Percentiles rank a stretch among this genome's conserved stretches.
Conservation (phyloP, 2,888 invertebrate genomes). For the Hemicrepidius hirtus region DNA sequence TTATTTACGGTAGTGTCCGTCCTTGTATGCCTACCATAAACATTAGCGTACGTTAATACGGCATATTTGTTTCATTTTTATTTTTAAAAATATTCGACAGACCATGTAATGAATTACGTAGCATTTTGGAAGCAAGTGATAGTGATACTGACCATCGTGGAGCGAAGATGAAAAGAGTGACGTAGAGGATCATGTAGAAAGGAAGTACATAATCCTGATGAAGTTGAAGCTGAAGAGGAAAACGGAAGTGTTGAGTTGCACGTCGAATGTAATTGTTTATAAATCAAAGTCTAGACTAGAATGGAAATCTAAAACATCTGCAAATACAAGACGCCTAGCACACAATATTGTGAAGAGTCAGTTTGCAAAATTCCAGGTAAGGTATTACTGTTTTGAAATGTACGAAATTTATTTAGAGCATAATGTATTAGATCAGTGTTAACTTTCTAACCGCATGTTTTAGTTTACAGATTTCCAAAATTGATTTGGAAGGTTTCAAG, state of each 20-base stretch:
- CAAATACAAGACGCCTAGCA: conserved; percentile 20
- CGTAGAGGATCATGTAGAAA: conserved; percentile 20
- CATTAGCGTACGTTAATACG: not conserved
- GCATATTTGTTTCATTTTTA: not conserved
- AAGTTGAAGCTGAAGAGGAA: conserved; percentile 17
- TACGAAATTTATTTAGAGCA: too few relatives aligned
- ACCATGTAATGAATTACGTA: conserved; percentile 11
- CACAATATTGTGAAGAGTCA: conserved; percentile 21
- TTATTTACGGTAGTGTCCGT: not conserved
- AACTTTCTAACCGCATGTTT: too few relatives aligned
- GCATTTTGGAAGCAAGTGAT: conserved; percentile 23
- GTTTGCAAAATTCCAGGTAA: conserved; percentile 16
- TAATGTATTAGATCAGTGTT: too few relatives aligned
- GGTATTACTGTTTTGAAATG: not conserved
- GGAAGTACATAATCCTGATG: conserved; percentile 8
- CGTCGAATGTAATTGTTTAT: not conserved
- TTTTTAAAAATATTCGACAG: conserved; percentile 8
- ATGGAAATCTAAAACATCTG: conserved; percentile 3
- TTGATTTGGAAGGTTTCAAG: conserved; percentile 13
- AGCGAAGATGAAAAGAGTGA: conserved; percentile 13
- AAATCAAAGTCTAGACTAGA: conserved; percentile 17
- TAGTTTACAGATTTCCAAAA: not conserved
- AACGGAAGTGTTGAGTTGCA: conserved; percentile 19
- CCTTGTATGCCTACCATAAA: not conserved
- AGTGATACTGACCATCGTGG: not conserved